Evolutionary conservation across 2,797 vertebrate species (phyloP), one percentile per base, ranked within the genome.

Genomic region (Okamejei kenojei): DNA sequence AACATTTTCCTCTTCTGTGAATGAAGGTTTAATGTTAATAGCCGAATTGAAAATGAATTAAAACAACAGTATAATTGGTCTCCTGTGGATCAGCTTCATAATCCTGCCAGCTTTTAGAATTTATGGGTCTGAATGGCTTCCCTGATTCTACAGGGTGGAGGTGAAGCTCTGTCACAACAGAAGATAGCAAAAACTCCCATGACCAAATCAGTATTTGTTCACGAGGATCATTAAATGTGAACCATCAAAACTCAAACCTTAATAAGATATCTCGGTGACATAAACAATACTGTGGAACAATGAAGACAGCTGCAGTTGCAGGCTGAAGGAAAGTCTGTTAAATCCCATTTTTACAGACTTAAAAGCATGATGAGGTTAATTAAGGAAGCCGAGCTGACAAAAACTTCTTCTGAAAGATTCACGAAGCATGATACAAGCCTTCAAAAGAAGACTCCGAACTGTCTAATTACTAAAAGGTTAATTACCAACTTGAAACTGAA

Each of bases 401-500:
- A 19, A 68, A 32, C 65, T 23, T 19, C 17, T 88, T 88, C 82
- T 63, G 61, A n/a, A 88, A 19, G 32, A 68, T 68, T 88, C 63
- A 88, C 23, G 61, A 68, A 68, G 61, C 19, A 19, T 35, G 17
- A 19, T 2, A 19, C n/a, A 17, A 88, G 61, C 84, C 29, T 68
- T 88, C 63, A 35, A 88, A 35, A 68, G n/a, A 23, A 68, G 17
- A 1, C 35, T 88, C 84, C 68, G 84, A 35, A 88, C 32, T 65
- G 82, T 32, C n/a, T 88, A 88, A 88, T 88, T 35, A 68, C 61
- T 35, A 68, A 88, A 88, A 88, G 82, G n/a, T 32, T 88, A 65
- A 88, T 88, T 88, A 68, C 84, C 35, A 88, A 88, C 17, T 68
- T 35, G n/a, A 68, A 68, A 17, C 29, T 63, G 29, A 88, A 65